Conservation (phyloP, 1,140 invertebrate genomes). For the Drosophila ironensis region DNA sequence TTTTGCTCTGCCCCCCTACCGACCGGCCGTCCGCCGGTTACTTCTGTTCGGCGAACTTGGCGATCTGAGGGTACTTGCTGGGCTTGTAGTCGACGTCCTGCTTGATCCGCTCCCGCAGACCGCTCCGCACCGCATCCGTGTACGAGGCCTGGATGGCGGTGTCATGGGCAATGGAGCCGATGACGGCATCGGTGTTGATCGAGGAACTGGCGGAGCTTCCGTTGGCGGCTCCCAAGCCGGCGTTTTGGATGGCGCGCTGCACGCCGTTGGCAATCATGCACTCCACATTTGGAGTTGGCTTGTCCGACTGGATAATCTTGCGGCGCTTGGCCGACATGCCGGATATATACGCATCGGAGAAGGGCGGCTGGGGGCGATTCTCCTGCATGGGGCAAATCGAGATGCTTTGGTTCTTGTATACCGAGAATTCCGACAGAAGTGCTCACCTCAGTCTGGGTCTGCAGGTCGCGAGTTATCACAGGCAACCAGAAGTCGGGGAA, state of each 20-base stretch:
- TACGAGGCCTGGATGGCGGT: constrained; percentile 62
- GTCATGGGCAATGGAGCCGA: constrained; percentile 67
- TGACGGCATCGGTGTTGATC: constrained; percentile 50
- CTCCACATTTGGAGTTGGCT: constrained; percentile 81
- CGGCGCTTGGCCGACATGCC: constrained; percentile 91
- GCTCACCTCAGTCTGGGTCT: constrained; percentile 85
- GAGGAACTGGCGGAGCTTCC: constrained; percentile 58
- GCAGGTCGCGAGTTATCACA: constrained; percentile 88
- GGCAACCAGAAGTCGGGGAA: constrained; percentile 89
- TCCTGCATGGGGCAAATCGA: constrained; percentile 4
- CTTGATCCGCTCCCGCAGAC: constrained; percentile 66
- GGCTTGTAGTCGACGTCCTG: constrained; percentile 71
- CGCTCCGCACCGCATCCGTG: constrained; percentile 63
- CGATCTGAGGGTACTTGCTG: constrained; percentile 78
- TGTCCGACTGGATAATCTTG: constrained; percentile 85
- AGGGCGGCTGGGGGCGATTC: constrained; percentile 67
- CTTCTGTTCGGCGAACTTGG: constrained; percentile 77
- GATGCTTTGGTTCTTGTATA: background rate
- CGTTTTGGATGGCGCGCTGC: constrained; percentile 83
- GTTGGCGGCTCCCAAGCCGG: constrained; percentile 81
- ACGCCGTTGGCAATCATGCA: constrained; percentile 82
- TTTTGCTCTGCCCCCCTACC: background rate
- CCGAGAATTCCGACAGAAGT: background rate
- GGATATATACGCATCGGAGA: constrained; percentile 92
- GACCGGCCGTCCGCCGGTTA: constrained; percentile 42